Evolutionary conservation across 2,113 vertebrate species (phyloP), one percentile per base, ranked within the genome.

Genomic region (Puffinus mauretanicus): DNA sequence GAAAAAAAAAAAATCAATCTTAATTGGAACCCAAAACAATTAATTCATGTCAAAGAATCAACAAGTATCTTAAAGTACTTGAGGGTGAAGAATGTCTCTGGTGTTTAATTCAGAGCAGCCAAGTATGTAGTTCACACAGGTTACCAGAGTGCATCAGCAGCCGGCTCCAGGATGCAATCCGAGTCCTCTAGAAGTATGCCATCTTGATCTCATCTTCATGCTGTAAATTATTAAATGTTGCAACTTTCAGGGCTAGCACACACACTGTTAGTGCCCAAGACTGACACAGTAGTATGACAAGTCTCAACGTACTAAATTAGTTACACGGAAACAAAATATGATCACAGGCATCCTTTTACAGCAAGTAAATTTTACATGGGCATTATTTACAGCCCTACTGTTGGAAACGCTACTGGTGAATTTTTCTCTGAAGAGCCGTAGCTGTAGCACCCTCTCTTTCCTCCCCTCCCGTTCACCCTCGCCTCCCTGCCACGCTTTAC

Each of bases 321-420:
- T 92, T 66, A 85, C 51, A 70, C 1, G 72, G 95, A 97, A 98
- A 97, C 80, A 96, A 92, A 95, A 96, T n/a, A 85, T 16, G 88
- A 97, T 94, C 94, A 73, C 72, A 58, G 70, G 96, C 76, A 83
- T 97, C 86, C 76, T 91, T 95, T 97, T 97, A 95, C 96, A 95
- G 49, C 51, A 88, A 76, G 83, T 97, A 65, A 93, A 97, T 97
- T 95, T 96, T 95, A 82, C 91, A 94, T 88, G 62, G 66, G 93
- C 81, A 86, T 94, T 90, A 78, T 84, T 94, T 94, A 94, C 87
- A 93, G 81, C 19, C 14, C 46, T 62, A 24, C 55, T 42, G 34
- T 8, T 90, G 27, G 57, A 91, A 88, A 94, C 13, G 17, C 9
- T 16, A 30, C 34, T 36, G 26, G 26, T n/a, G 21, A 88, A 5